Base-by-base conservation (phyloP, 2,888 invertebrate genomes). In the Chesias legatella region DNA sequence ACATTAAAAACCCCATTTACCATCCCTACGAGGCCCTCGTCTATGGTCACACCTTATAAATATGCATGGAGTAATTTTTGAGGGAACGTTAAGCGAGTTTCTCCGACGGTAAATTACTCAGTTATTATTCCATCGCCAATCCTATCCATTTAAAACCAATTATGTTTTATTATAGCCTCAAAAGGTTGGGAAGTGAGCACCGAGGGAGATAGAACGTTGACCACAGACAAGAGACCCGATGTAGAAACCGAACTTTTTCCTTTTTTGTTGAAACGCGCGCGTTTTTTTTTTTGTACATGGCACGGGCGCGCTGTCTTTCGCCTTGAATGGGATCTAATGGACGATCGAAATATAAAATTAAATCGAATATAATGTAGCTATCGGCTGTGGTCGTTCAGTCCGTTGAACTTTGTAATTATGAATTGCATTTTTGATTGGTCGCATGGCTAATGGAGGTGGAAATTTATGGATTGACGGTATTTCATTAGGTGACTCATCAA, bases 141-240 rank as follows among this genome's bases (percentile, higher is more conserved):
- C 83, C 81, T 79, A 78, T 78, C 67, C 85, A 80, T 84, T 86
- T 85, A 79, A 84, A 86, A 84, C 74, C 83, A 84, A 88, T 88
- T 86, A 84, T 76, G 79, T 79, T 85, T 83, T 83, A 84, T 84
- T 82, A 84, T 62, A 62, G 73, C 55, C 51, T 56, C 77, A 79
- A 53, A 56, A 71, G 63, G 76, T 79, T 30, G 57, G 60, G 33
- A 58, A 33, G 60, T 40, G 24, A 38, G 42, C 43, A 40, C 35
- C 47, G 44, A 20, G 76, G 53, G 54, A 53, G 80, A 79, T 46
- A 39, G 63, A 38, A 7, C 9, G 17, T 36, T 56, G 60, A 59
- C 67, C 66, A 71, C 66, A 65, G 67, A 68, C 69, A 67, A 71
- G 64, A 60, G 64, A 64, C 61, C 54, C 56, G 43, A 50, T 17